Conservation (phyloP, 1,140 invertebrate genomes). For the Panagrolaimus sp. region DNA sequence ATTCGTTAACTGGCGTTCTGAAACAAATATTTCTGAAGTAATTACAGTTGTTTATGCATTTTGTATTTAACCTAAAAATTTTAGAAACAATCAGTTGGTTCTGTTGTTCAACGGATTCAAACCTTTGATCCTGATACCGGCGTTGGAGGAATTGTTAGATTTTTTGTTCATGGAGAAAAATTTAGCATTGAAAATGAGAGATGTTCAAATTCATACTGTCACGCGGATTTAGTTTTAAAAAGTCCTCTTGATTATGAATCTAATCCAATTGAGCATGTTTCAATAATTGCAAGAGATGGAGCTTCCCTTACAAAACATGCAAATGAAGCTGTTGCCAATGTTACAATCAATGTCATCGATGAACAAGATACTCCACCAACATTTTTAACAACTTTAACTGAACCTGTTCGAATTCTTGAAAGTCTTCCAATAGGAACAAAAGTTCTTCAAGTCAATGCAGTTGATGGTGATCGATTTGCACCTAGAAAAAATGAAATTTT, state of each 20-base stretch:
- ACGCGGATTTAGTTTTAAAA: conserved; percentile 9
- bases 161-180: conserved; percentile 15
- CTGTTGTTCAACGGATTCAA: conserved; percentile 4
- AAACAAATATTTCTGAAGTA: conserved; percentile 13
- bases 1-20: conserved; percentile 1
- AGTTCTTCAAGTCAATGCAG: conserved; percentile 14
- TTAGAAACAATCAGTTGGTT: not conserved
- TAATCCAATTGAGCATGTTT: not conserved
- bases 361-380: conserved; percentile 17
- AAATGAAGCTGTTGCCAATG: conserved; percentile 8
- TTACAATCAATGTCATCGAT: conserved; percentile 9
- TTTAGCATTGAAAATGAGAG: conserved; percentile 11
- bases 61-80: not conserved
- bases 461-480: conserved; percentile 8
- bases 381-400: conserved; percentile 3
- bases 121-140: conserved; percentile 16
- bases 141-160: conserved; percentile 6
- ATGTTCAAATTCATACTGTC: conserved; percentile 1
- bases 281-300: conserved; percentile 4
- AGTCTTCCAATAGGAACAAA: not conserved
- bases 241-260: conserved; percentile 18
- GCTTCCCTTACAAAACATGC: conserved; percentile 16
- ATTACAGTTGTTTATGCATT: not conserved
- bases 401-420: conserved; percentile 2
- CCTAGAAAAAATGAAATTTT: conserved; percentile 1